Percentiles rank a stretch among this genome's conserved stretches.
These are phyloP conservation scores for Argyrosomus regius DNA, from an alignment of 2,797 vertebrate genomes.

Conservation along the genomic window DNA sequence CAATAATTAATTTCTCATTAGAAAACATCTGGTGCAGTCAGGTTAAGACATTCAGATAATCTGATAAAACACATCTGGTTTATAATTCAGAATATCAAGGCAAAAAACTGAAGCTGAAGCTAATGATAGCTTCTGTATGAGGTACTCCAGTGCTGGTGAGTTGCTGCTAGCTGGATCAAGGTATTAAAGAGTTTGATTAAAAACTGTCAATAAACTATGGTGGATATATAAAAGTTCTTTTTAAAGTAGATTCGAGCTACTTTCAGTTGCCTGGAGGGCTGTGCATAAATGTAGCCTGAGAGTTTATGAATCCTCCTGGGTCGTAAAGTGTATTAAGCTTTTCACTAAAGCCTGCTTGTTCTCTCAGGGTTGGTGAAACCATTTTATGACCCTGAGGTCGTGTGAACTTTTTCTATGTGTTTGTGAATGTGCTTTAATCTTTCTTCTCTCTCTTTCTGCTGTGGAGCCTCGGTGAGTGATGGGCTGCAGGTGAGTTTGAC, in stretches of 20 bases:
- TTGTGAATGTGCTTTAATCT: too few relatives aligned
- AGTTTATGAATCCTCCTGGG: not conserved
- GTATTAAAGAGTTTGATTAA: not conserved
- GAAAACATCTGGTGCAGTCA: too few relatives aligned
- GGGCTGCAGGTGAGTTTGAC: too few relatives aligned
- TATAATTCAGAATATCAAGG: too few relatives aligned
- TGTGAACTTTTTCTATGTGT: too few relatives aligned
- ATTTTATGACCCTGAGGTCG: too few relatives aligned
- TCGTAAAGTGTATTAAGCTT: not conserved
- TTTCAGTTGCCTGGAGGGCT: not conserved
- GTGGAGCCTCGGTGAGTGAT: too few relatives aligned
- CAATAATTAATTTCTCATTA: too few relatives aligned
- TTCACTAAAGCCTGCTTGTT: not conserved
- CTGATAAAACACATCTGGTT: too few relatives aligned
- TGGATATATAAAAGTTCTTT: not conserved
- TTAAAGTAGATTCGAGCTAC: not conserved
- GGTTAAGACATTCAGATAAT: too few relatives aligned
- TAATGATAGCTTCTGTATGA: not conserved
- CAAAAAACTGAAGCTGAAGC: not conserved
- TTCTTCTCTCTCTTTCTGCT: too few relatives aligned
- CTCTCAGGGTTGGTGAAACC: conserved; percentile 1
- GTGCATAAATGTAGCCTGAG: not conserved
- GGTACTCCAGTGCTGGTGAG: not conserved
- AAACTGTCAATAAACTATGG: not conserved
- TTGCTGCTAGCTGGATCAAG: not conserved